Percentiles rank a stretch among this genome's conserved stretches.
Conservation (phyloP, 2,113 vertebrate species). For the Tamias sibiricus region DNA sequence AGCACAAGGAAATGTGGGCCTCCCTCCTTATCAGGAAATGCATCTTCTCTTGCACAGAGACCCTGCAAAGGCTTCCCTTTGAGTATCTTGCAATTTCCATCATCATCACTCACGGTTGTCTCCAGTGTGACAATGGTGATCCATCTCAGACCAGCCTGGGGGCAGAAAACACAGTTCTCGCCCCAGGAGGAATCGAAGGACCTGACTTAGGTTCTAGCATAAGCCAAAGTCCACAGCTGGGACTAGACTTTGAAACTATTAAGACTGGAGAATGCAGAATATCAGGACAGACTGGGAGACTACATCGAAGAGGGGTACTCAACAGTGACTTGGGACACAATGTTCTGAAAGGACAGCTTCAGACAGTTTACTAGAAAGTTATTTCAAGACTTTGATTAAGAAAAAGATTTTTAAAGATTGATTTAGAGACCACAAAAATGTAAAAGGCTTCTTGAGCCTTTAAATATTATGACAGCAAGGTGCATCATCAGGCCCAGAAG, state of each 20-base stretch:
- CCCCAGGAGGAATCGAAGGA: not conserved
- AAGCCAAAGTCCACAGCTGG: not conserved
- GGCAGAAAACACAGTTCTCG: not conserved
- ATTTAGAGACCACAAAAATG: not conserved
- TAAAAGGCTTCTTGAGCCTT: not conserved
- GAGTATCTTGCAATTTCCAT: not conserved
- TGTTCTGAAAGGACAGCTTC: not conserved
- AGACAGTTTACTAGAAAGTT: not conserved
- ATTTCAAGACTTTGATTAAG: not conserved
- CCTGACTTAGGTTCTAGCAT: not conserved
- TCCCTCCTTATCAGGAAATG: not conserved
- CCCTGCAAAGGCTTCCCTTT: not conserved
- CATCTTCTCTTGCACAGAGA: not conserved
- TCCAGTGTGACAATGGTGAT: not conserved
- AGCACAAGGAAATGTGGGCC: not conserved
- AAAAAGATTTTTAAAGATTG: not conserved
- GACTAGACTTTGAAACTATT: not conserved
- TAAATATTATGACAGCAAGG: not conserved
- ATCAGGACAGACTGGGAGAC: not conserved
- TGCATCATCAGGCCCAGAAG: not conserved
- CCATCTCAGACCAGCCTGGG: not conserved
- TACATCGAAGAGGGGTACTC: not conserved
- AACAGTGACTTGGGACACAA: not conserved
- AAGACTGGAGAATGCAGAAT: not conserved
- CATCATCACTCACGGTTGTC: not conserved